Percentiles rank a stretch among this genome's conserved stretches.
Conservation (phyloP, 2,797 vertebrate genomes). For the Acipenser transmontanus region DNA sequence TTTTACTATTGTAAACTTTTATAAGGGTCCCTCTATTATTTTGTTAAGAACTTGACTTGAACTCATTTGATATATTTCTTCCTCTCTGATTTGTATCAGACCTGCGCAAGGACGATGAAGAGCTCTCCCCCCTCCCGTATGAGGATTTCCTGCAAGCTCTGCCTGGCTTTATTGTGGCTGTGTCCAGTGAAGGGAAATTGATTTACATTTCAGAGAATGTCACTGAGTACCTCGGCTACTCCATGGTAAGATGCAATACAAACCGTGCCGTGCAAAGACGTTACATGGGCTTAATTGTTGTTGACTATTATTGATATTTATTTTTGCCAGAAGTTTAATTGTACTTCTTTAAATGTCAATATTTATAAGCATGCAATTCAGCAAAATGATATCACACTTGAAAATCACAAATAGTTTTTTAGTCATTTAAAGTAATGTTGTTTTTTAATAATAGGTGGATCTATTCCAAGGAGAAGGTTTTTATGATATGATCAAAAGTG, state of each 20-base stretch:
- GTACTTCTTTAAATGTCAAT: too few species aligned
- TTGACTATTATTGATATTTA: too few species aligned
- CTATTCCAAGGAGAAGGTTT: constrained; percentile 65
- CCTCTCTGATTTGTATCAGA: constrained; percentile 30
- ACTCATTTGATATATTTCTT: constrained; percentile 2
- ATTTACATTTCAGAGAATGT: constrained; percentile 77
- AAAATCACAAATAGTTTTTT: too few species aligned
- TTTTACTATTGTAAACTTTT: background rate
- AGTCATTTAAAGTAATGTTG: constrained; percentile 9
- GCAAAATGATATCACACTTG: too few species aligned
- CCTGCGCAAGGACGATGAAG: constrained; percentile 22
- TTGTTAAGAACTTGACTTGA: background rate
- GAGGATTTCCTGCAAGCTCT: constrained; percentile 61
- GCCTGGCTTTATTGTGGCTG: constrained; percentile 69
- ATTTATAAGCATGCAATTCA: too few species aligned
- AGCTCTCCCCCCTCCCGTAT: constrained; percentile 28
- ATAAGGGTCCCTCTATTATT: background rate
- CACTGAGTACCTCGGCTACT: constrained; percentile 62
- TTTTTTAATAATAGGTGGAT: constrained; percentile 53
- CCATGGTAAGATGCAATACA: constrained; percentile 59
- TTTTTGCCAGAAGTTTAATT: too few species aligned
- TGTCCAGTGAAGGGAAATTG: constrained; percentile 55
- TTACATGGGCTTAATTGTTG: too few species aligned
- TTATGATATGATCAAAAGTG: constrained; percentile 59
- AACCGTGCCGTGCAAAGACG: too few species aligned